Evolutionary conservation across 2,797 vertebrate genomes (phyloP).

Genomic region (Remorina albescens): DNA sequence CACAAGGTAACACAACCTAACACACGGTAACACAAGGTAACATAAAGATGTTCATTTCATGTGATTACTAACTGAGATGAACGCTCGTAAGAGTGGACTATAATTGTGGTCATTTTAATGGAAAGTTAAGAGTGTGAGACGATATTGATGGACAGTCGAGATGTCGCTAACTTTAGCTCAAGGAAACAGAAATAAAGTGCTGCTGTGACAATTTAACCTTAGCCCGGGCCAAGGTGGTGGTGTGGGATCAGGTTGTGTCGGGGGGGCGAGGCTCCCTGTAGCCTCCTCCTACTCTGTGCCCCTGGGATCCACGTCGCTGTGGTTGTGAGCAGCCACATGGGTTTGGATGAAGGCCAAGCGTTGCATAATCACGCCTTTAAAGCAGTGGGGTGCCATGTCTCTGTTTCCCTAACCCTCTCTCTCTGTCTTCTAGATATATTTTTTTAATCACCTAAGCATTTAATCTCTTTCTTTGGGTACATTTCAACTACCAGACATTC

Average conservation of each 20-base stretch:
- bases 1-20: too few species aligned
- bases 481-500: conserved; percentile 10
- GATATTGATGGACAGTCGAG: too few species aligned
- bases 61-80: too few species aligned
- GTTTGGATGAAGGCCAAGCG: conserved; percentile 66
- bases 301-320: conserved; percentile 54
- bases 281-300: conserved; percentile 44
- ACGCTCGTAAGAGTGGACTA: too few species aligned
- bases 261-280: conserved; percentile 24
- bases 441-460: conserved; percentile 47
- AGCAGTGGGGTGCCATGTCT: conserved; percentile 65
- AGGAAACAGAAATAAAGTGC: too few species aligned
- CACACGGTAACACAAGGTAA: too few species aligned
- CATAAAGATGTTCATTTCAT: too few species aligned
- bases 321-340: conserved; percentile 48
- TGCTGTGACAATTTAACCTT: too few species aligned
- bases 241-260: conserved; percentile 31
- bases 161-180: too few species aligned
- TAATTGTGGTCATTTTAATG: too few species aligned
- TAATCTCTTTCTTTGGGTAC: conserved; percentile 39
- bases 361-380: conserved; percentile 72
- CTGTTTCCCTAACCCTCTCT: conserved; percentile 22
- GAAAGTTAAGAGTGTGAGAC: too few species aligned
- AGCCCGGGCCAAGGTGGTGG: conserved; percentile 20
- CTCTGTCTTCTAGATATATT: conserved; percentile 33